Evolutionary conservation across 2,888 invertebrate species (phyloP).

Genomic region (Lasioglossum lativentre): DNA sequence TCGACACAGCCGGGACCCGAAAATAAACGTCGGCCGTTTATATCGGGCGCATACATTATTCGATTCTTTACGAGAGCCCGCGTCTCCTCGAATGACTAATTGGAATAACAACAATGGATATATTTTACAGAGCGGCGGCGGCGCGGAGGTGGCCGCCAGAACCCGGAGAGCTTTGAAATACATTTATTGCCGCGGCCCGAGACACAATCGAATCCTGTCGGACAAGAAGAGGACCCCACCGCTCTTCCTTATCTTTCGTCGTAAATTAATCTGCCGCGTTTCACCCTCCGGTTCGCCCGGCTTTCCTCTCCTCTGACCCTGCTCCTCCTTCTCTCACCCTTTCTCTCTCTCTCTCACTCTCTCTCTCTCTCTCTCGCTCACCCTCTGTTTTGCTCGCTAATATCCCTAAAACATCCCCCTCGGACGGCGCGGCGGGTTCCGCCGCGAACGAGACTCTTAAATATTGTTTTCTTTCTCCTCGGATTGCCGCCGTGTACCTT

Average conservation of each 20-base stretch:
- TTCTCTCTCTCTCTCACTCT: neutral
- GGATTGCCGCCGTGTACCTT: conserved; percentile 23
- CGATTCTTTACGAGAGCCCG: conserved; percentile 78
- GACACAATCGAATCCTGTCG: conserved; percentile 82
- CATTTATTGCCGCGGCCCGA: conserved; percentile 78
- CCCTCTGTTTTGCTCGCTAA: conserved; percentile 71
- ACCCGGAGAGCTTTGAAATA: conserved; percentile 74
- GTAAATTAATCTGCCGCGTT: conserved; percentile 82
- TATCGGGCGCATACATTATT: conserved; percentile 79
- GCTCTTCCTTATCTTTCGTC: conserved; percentile 83
- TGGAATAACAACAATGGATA: conserved; percentile 82
- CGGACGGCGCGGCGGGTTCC: conserved; percentile 35
- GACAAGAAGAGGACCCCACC: conserved; percentile 71
- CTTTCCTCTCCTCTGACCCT: conserved; percentile 60
- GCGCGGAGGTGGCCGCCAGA: conserved; percentile 67
- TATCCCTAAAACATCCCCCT: conserved; percentile 78
- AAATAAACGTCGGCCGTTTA: conserved; percentile 78
- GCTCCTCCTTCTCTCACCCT: conserved; percentile 16
- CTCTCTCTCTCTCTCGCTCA: conserved; percentile 26
- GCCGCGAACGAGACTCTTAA: conserved; percentile 56
- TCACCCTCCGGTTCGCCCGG: conserved; percentile 62
- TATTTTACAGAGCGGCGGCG: conserved; percentile 75
- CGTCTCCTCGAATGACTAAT: conserved; percentile 82
- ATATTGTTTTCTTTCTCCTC: conserved; percentile 48
- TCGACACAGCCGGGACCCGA: conserved; percentile 67